phyloP scores from a whole-genome alignment of 1,140 invertebrate genomes.

The Thereuonema tuberculata region DNA sequence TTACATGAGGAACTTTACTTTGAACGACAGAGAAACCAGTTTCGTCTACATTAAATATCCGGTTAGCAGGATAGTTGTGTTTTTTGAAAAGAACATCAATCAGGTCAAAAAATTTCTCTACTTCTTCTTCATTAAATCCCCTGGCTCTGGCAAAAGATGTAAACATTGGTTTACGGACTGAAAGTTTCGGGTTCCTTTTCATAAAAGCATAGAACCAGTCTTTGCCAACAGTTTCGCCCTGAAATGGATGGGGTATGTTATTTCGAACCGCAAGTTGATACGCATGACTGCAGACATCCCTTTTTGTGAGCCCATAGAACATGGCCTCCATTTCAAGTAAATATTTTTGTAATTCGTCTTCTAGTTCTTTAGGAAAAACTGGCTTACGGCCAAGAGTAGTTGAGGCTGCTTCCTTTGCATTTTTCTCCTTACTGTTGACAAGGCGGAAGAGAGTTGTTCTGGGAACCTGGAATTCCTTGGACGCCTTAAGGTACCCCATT shows the following conservation, averaged over 20 bases:
- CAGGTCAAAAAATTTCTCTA: constrained; percentile 11
- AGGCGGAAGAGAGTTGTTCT: constrained; percentile 7
- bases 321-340: constrained; percentile 10
- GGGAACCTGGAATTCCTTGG: constrained; percentile 9
- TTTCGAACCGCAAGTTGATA: constrained; percentile 10
- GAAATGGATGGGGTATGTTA: not conserved
- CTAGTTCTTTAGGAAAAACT: too few relatives aligned
- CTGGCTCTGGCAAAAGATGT: constrained; percentile 7
- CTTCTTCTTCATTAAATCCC: constrained; percentile 8
- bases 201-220: constrained; percentile 3
- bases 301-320: constrained; percentile 8
- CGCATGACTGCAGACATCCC: constrained; percentile 10
- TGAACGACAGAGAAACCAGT: not conserved
- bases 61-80: constrained; percentile 5
- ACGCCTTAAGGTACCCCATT: not conserved
- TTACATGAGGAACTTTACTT: constrained; percentile 2
- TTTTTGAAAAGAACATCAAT: constrained; percentile 2
- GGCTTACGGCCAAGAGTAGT: too few relatives aligned
- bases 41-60: constrained; percentile 7
- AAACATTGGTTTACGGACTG: not conserved
- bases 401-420: too few relatives aligned
- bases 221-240: not conserved
- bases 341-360: constrained; percentile 9
- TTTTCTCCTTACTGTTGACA: constrained; percentile 11
- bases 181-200: constrained; percentile 1